Percentiles rank a stretch among this genome's conserved stretches.
Evolutionary conservation across 2,797 vertebrate genomes (phyloP).

Genomic region (Pseudochirops cupreus): DNA sequence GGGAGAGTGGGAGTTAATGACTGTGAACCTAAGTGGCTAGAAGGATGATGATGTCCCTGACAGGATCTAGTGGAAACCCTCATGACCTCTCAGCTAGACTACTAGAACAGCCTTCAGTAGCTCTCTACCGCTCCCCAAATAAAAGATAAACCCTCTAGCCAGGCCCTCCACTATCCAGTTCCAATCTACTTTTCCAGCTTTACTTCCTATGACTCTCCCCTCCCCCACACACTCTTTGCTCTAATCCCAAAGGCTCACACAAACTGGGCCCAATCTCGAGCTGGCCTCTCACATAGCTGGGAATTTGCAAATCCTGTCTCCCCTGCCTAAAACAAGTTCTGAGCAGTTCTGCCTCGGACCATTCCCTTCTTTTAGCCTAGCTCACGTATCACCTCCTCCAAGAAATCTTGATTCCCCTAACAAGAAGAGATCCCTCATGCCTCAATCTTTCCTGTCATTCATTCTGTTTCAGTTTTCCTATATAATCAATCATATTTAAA

Average conservation of each 20-base stretch:
- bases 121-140: not conserved
- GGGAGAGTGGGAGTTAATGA: not conserved
- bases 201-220: constrained; percentile 8
- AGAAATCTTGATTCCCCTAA: not conserved
- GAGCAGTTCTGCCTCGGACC: no score
- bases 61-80: not conserved
- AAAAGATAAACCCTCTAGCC: not conserved
- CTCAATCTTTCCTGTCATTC: not conserved
- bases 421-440: not conserved
- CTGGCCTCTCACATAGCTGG: not conserved
- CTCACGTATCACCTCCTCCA: not conserved
- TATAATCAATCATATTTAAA: not conserved
- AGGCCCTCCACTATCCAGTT: not conserved
- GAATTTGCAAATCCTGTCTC: not conserved
- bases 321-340: not conserved
- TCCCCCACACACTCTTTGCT: not conserved
- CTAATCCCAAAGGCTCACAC: not conserved
- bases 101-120: not conserved
- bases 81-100: not conserved
- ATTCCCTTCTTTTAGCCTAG: no score
- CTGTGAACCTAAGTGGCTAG: not conserved
- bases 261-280: not conserved
- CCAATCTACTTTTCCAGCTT: constrained; percentile 19
- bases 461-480: not conserved
- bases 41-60: not conserved